These are phyloP conservation scores for Hydrozoanthus tunicans DNA, from an alignment of 64 coral and sea anemone species.

Conservation along the genomic window DNA sequence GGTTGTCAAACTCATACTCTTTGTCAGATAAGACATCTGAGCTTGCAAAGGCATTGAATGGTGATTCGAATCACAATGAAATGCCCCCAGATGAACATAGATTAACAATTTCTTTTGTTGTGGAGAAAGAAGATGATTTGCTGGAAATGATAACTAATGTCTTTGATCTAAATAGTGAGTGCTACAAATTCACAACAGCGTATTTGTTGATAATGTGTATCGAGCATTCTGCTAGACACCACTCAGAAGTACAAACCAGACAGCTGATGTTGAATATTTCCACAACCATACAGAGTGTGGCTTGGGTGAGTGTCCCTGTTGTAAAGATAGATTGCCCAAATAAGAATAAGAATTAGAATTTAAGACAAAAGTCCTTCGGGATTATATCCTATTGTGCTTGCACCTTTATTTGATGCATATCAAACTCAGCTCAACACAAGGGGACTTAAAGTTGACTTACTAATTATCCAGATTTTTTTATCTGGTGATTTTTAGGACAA, in stretches of 20 bases:
- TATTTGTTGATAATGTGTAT: conserved; percentile 87
- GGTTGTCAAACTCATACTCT: neutral
- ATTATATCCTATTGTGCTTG: neutral
- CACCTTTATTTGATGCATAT: too few relatives aligned
- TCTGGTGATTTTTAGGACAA: too few relatives aligned
- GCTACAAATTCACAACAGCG: conserved; percentile 79
- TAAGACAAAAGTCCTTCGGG: neutral
- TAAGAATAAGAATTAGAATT: neutral
- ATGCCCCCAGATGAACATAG: conserved; percentile 29
- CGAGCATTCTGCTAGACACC: conserved; percentile 85
- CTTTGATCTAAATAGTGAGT: conserved; percentile 62
- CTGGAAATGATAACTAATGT: conserved; percentile 76
- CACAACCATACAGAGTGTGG: conserved; percentile 86
- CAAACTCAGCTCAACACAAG: too few relatives aligned
- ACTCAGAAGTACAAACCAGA: conserved; percentile 85
- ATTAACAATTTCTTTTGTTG: conserved; percentile 62
- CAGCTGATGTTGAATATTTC: conserved; percentile 87
- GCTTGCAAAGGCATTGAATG: conserved; percentile 46
- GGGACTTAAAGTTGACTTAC: too few relatives aligned
- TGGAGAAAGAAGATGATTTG: conserved; percentile 78
- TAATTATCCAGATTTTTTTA: too few relatives aligned
- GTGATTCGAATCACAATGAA: conserved; percentile 18
- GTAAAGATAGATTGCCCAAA: too few relatives aligned
- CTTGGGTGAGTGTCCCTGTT: conserved; percentile 74
- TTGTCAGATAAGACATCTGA: neutral